phyloP scores from a whole-genome alignment of 2,797 vertebrate genomes.

The Tarsius wallacei region DNA sequence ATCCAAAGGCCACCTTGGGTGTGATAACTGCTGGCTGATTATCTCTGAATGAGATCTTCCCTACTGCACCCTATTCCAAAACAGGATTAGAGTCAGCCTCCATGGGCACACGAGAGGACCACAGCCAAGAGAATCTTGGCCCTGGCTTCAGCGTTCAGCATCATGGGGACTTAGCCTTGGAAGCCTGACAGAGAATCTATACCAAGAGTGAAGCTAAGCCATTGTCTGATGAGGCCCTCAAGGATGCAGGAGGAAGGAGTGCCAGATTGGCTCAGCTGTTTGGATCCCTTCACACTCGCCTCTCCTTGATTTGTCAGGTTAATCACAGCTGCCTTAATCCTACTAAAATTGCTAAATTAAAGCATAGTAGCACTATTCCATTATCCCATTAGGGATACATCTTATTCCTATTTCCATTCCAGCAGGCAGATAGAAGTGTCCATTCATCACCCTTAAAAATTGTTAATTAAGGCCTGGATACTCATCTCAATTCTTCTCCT shows the following conservation, averaged over 20 bases:
- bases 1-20: constrained; percentile 72
- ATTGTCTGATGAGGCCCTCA: constrained; percentile 78
- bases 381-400: constrained; percentile 78
- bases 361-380: constrained; percentile 43
- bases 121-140: constrained; percentile 83
- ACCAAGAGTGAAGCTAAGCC: constrained; percentile 50
- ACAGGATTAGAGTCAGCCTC: constrained; percentile 75
- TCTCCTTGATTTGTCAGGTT: constrained; percentile 84
- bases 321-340: constrained; percentile 85
- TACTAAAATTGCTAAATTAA: constrained; percentile 68
- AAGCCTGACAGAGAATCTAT: constrained; percentile 65
- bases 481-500: constrained; percentile 9
- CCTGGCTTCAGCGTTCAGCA: constrained; percentile 32
- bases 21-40: constrained; percentile 71
- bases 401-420: constrained; percentile 63
- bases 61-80: constrained; percentile 69
- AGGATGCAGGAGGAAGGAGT: constrained; percentile 55
- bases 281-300: constrained; percentile 68
- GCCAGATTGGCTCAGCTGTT: constrained; percentile 87
- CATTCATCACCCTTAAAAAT: constrained; percentile 69
- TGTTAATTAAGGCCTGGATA: constrained; percentile 35
- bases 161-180: constrained; percentile 68
- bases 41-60: constrained; percentile 70
- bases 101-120: constrained; percentile 41
- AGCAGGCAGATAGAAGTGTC: constrained; percentile 51